Evolutionary conservation across 1,140 invertebrate species (phyloP).

Genomic region (Yoshiicerus persimilis): DNA sequence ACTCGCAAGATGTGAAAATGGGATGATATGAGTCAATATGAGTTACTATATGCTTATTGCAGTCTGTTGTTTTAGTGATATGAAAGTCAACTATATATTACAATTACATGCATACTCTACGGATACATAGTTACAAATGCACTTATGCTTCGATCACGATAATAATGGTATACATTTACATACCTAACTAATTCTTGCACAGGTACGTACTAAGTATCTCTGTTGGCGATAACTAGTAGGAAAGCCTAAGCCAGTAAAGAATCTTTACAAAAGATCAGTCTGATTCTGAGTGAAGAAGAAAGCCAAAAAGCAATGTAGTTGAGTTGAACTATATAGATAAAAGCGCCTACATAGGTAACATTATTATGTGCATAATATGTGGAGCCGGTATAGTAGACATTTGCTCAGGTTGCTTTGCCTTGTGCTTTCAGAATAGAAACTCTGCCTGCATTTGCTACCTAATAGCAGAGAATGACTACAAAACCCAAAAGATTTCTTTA

Average conservation of each 20-base stretch:
- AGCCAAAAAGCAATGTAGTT: neutral
- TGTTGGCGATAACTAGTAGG: neutral
- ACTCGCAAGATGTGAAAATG: neutral
- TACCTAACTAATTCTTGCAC: neutral
- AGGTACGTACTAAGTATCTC: too few species aligned
- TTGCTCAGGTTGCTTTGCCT: neutral
- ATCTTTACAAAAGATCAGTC: neutral
- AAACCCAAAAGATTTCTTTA: neutral
- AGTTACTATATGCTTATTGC: neutral
- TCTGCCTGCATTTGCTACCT: neutral
- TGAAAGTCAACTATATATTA: too few species aligned
- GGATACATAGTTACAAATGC: too few species aligned
- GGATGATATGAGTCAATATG: neutral
- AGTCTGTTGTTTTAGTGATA: neutral
- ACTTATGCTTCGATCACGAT: neutral
- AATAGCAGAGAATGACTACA: neutral
- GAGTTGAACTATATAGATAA: neutral
- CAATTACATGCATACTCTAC: too few species aligned
- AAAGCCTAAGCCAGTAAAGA: too few species aligned
- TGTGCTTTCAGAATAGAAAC: neutral
- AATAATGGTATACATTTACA: neutral
- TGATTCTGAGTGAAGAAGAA: neutral
- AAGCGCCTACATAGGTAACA: too few species aligned
- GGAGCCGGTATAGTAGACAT: neutral
- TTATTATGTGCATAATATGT: too few species aligned